Base-by-base conservation (phyloP, 2,113 vertebrate species). In the Haplochromis burtoni region DNA sequence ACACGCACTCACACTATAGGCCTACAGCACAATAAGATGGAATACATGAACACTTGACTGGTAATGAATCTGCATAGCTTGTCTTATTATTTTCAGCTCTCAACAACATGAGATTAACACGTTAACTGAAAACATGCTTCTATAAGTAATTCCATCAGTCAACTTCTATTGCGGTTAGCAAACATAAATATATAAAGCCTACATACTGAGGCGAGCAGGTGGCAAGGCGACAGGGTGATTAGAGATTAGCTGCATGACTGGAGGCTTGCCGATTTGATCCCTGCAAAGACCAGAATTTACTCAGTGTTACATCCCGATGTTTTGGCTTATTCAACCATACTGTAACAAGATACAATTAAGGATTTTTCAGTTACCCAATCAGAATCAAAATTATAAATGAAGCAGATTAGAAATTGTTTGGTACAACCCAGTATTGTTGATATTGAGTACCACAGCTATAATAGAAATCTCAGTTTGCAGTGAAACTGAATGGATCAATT, bases 181-280 rank as follows among this genome's bases (percentile, higher is more conserved):
- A 85, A 93, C 71, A 83, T 89, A 78, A 19, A 49, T 78, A 49
- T 78, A 78, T 49, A 19, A 12, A 78, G 42, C 10, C 86, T 82
- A 90, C 57, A 88, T 83, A 88, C 17, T 71, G 80, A 84, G 78
- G 81, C 84, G 88, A 94, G 87, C 93, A 94, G 91, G 90, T 91
- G 93, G 92, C 83, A 54, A 81, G 87, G 80, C 38, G 61, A 89
- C 88, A 91, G 92, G 47, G 85, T 91, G 93, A 94, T 92, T 92
- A 88, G 83, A 93, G 92, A 92, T 94, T 92, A 94, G 86, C 86
- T 88, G 92, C 85, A 88, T 93, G 88, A 93, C 86, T 90, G 90
- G 68, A 88, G 86, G 86, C 80, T 88, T 81, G 85, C 82, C 68
- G 90, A 76, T 91, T 85, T 92, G 86, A 93, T 89, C 86, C 89